A percentile compares a stretch with the other conserved stretches of the same genome.
These are phyloP conservation scores for Caenorhabditis becei DNA, from an alignment of 2,888 invertebrate species.

Conservation along the genomic window DNA sequence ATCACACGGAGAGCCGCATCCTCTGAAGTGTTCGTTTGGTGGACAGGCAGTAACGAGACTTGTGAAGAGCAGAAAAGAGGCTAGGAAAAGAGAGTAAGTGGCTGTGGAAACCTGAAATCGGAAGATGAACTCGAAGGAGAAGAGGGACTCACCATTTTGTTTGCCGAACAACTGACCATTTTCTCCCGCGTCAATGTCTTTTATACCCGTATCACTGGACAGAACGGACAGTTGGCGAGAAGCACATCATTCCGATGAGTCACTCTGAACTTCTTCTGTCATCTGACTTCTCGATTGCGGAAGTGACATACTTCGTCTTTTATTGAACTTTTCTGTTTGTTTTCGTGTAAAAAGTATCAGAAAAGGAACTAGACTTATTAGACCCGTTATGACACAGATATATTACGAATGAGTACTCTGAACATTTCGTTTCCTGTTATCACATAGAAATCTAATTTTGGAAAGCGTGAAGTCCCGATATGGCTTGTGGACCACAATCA, in stretches of 20 bases:
- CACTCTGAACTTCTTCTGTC: not conserved
- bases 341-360: not conserved
- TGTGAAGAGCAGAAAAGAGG: not conserved
- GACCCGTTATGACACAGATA: too few species aligned
- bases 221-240: not conserved
- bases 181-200: not conserved
- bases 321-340: not conserved
- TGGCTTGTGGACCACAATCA: not conserved
- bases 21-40: not conserved
- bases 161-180: not conserved
- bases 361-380: too few species aligned
- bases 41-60: not conserved
- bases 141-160: not conserved
- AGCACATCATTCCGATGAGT: not conserved
- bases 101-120: not conserved
- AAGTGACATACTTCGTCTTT: not conserved
- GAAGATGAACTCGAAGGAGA: not conserved
- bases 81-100: not conserved
- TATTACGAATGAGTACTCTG: too few species aligned
- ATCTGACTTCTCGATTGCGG: not conserved
- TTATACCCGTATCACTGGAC: not conserved
- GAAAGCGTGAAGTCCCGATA: not conserved
- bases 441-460: not conserved
- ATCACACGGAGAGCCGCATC: conserved; percentile 14
- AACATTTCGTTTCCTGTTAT: not conserved